Evolutionary conservation across 2,888 invertebrate genomes (phyloP).

Genomic region (Brachypalpus laphriformis): DNA sequence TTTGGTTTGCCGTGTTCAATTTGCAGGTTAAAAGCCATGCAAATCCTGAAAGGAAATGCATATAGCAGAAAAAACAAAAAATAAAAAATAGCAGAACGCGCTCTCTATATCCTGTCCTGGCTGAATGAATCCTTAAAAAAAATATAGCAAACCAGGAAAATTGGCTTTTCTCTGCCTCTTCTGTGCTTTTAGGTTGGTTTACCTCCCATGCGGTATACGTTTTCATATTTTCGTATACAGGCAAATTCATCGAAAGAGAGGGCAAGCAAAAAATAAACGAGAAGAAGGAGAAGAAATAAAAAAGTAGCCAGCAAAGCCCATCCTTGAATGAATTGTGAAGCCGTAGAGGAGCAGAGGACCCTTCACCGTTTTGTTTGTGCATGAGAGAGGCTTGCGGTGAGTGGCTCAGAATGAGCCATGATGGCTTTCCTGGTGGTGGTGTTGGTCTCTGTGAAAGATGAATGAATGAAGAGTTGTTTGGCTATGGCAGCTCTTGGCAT

Average conservation of each 20-base stretch:
- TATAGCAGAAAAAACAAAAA: constrained; percentile 9
- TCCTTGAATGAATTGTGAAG: constrained; percentile 60
- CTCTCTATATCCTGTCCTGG: constrained; percentile 2
- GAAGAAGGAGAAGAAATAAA: neutral
- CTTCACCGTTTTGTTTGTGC: constrained; percentile 12
- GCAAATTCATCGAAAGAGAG: constrained; percentile 3
- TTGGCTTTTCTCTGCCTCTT: constrained; percentile 32
- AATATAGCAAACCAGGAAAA: constrained; percentile 24
- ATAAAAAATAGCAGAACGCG: neutral
- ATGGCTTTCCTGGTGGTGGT: neutral
- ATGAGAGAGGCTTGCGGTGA: constrained; percentile 24
- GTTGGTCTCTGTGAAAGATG: constrained; percentile 28
- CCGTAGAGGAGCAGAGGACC: constrained; percentile 29
- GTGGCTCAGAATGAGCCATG: constrained; percentile 34
- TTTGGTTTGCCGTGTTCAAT: constrained; percentile 53
- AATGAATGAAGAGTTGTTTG: constrained; percentile 52
- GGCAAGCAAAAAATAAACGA: neutral
- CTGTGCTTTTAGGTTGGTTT: constrained; percentile 14
- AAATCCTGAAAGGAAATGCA: constrained; percentile 25
- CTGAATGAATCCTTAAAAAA: constrained; percentile 54
- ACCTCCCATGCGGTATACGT: constrained; percentile 43
- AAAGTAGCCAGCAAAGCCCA: constrained; percentile 21
- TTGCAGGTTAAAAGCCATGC: constrained; percentile 52
- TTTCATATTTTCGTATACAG: constrained; percentile 49
- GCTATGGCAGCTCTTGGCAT: constrained; percentile 28